phyloP scores from a whole-genome alignment of 1,140 invertebrate genomes.

The Drosophila subobscura region DNA sequence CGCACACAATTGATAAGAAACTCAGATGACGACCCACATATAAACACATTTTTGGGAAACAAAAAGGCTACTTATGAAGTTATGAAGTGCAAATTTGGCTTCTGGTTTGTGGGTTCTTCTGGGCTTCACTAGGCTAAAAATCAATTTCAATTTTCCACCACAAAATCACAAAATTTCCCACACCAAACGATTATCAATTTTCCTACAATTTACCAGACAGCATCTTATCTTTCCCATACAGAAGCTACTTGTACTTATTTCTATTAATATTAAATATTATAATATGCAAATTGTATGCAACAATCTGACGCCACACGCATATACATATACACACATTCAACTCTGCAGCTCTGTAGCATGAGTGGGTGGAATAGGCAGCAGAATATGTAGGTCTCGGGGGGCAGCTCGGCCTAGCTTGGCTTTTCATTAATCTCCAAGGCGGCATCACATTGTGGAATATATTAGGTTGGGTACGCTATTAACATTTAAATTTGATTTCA shows the following conservation, averaged over 20 bases:
- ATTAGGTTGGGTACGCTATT: conserved; percentile 67
- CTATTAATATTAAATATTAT: conserved; percentile 54
- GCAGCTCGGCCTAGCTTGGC: conserved; percentile 10
- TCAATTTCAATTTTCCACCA: too few species aligned
- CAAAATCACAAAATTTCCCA: too few species aligned
- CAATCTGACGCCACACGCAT: conserved; percentile 33
- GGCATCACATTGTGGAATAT: conserved; percentile 63
- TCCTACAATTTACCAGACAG: background rate
- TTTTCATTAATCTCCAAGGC: conserved; percentile 69
- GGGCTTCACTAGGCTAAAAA: too few species aligned
- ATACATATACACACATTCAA: background rate
- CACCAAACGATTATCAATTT: conserved; percentile 13
- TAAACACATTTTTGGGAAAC: too few species aligned
- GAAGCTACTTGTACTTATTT: conserved; percentile 46
- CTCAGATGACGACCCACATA: too few species aligned
- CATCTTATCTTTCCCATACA: background rate
- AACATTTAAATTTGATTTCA: conserved; percentile 81
- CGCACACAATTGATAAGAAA: too few species aligned
- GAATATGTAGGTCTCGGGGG: conserved; percentile 22
- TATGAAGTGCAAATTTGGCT: too few species aligned
- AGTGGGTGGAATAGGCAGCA: conserved; percentile 8
- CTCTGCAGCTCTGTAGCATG: too few species aligned
- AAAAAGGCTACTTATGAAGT: too few species aligned
- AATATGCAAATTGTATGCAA: conserved; percentile 57
- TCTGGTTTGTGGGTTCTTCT: too few species aligned